phyloP scores from a whole-genome alignment of 2,888 invertebrate species.

The Pollenia amentaria region DNA sequence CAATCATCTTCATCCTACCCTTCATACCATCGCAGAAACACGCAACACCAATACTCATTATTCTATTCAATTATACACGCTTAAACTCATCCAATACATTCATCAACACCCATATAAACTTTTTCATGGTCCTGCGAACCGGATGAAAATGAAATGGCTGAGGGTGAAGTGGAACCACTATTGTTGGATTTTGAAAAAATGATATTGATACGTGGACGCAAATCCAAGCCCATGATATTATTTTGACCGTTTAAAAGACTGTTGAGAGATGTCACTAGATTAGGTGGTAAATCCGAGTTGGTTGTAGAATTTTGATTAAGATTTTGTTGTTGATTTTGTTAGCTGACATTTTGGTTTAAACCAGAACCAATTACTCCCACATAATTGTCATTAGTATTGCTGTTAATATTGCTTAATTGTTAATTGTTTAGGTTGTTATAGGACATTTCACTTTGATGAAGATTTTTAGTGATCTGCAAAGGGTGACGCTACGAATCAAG shows the following conservation, averaged over 20 bases:
- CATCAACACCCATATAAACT: no score
- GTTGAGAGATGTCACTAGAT: conserved; percentile 76
- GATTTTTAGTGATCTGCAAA: conserved; percentile 45
- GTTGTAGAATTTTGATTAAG: conserved; percentile 53
- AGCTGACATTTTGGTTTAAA: conserved; percentile 75
- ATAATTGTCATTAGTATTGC: conserved; percentile 75
- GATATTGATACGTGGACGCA: conserved; percentile 90
- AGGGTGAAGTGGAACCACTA: conserved; percentile 92
- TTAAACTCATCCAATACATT: no score
- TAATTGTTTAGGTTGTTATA: conserved; percentile 55
- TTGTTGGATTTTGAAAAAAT: conserved; percentile 91
- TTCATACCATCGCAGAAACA: no score
- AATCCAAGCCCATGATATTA: conserved; percentile 82
- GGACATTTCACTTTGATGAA: conserved; percentile 25
- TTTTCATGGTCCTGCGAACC: no score
- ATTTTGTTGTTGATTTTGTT: conserved; percentile 36
- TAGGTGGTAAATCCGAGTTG: conserved; percentile 74
- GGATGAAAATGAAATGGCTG: conserved; percentile 89
- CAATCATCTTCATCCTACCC: no score
- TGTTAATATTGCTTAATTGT: conserved; percentile 54
- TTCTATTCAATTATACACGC: no score
- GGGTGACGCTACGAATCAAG: no score
- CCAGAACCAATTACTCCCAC: conserved; percentile 83
- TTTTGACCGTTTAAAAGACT: conserved; percentile 76
- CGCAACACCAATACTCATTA: no score